A percentile compares a stretch with the other conserved stretches of the same genome.
Conservation (phyloP, 2,797 vertebrate genomes). For the Hephaestus fuliginosus region DNA sequence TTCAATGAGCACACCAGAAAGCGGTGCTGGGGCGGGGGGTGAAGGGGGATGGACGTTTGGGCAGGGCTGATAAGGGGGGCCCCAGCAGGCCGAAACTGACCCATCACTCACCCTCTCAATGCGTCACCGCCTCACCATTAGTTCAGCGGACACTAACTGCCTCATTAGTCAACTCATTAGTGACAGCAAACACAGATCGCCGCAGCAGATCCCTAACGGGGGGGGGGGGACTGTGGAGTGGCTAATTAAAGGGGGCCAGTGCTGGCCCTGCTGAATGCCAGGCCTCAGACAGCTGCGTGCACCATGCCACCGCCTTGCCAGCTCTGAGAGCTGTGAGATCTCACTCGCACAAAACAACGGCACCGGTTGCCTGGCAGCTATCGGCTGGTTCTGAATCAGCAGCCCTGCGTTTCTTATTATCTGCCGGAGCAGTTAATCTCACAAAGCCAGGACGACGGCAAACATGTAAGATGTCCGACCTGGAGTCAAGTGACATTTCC, state of each 20-base stretch:
- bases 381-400: constrained; percentile 65
- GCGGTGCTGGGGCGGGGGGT: constrained; percentile 35
- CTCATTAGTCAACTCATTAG: constrained; percentile 97
- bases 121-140: constrained; percentile 85
- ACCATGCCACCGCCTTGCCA: neutral
- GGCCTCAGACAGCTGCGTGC: constrained; percentile 86
- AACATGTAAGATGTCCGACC: constrained; percentile 51
- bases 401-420: constrained; percentile 62
- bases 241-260: constrained; percentile 90
- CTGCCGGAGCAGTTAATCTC: constrained; percentile 65
- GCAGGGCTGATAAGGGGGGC: constrained; percentile 69
- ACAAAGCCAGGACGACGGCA: constrained; percentile 48
- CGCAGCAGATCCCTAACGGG: constrained; percentile 88
- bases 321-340: constrained; percentile 17
- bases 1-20: constrained; percentile 53
- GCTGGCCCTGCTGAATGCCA: constrained; percentile 82
- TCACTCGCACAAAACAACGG: constrained; percentile 10
- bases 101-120: constrained; percentile 73
- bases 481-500: constrained; percentile 64
- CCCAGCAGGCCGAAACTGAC: constrained; percentile 65
- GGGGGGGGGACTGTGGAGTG: constrained; percentile 82
- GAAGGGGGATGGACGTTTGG: constrained; percentile 60
- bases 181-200: constrained; percentile 90
- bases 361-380: constrained; percentile 81
- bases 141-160: constrained; percentile 92